Percentiles rank a stretch among this genome's conserved stretches.
These are phyloP conservation scores for Scopus umbretta DNA, from an alignment of 2,113 vertebrate genomes.

Conservation along the genomic window DNA sequence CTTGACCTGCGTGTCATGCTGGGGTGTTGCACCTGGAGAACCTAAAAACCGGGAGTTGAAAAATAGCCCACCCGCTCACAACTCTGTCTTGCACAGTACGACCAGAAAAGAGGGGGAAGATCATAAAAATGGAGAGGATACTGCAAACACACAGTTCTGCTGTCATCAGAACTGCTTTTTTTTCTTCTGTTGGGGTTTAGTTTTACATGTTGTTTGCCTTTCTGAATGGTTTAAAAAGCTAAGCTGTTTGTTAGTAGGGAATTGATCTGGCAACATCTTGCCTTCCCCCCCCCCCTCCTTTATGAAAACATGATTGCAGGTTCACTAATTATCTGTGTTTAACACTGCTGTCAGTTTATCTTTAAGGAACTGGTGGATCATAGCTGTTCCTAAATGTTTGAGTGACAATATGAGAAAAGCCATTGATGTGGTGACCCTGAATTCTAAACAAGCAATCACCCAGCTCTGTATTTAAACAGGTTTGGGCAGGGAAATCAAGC, in stretches of 20 bases:
- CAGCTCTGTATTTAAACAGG: background rate
- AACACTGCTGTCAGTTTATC: background rate
- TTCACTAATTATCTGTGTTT: background rate
- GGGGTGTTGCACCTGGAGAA: background rate
- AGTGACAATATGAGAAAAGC: background rate
- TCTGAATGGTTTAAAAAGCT: background rate
- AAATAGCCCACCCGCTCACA: background rate
- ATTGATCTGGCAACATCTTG: background rate
- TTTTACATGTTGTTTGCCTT: background rate
- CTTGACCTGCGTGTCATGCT: background rate
- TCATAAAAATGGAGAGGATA: background rate
- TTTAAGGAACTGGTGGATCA: background rate
- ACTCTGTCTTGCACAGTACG: background rate
- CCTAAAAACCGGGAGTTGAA: background rate
- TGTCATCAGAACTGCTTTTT: background rate
- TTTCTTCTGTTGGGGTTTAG: background rate
- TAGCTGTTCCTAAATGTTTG: background rate
- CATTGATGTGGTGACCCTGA: background rate
- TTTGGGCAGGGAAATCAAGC: background rate
- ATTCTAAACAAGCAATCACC: background rate
- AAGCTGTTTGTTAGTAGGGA: background rate
- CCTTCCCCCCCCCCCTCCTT: background rate
- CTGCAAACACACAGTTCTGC: background rate
- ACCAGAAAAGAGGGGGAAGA: background rate
- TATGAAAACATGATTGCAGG: background rate